Base-by-base conservation (phyloP, 2,113 vertebrate species). In the Ahaetulla prasina region DNA sequence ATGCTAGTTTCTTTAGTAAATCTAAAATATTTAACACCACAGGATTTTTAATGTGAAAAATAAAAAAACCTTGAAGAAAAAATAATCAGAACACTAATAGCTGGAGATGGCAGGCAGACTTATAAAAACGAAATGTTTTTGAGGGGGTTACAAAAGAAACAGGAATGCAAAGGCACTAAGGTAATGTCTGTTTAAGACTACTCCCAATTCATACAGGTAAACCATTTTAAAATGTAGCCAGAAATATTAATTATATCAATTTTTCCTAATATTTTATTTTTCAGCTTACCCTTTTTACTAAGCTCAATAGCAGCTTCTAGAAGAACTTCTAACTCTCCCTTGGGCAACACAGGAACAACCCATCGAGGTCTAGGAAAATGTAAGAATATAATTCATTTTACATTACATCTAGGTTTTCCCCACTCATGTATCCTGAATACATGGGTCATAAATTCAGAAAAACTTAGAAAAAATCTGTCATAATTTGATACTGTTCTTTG, bases 241-340 rank as follows among this genome's bases (percentile, higher is more conserved):
- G 12, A 10, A 47, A 49, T 86, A 49, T 68, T 68, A 16, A n/a
- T 68, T n/a, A 6, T n/a, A 68, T 18, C 10, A 22, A 30, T 39
- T 89, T 8, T 84, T 89, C 20, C 84, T 25, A 30, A 84, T 80
- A 18, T 14, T 85, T 11, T 23, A 14, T 85, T 87, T 94, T 60
- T 91, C 90, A 94, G 93, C 96, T 95, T 98, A 99, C 99, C 99
- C 99, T 99, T 99, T 99, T 99, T 99, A 98, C 99, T 99, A 97
- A 99, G 98, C 97, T 99, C 99, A 97, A 99, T 99, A 98, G 99
- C 99, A 98, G 99, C 99, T 99, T 99, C 99, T 97, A 99, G 98
- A 98, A 99, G 99, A 97, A 99, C 99, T 98, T 99, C 99, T 98
- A 99, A 98, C 97, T 99, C 99, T 97, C 99, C 99, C 97, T 99